Conservation (phyloP, 2,113 vertebrate species). For the Cyprinodon brontotheroides region DNA sequence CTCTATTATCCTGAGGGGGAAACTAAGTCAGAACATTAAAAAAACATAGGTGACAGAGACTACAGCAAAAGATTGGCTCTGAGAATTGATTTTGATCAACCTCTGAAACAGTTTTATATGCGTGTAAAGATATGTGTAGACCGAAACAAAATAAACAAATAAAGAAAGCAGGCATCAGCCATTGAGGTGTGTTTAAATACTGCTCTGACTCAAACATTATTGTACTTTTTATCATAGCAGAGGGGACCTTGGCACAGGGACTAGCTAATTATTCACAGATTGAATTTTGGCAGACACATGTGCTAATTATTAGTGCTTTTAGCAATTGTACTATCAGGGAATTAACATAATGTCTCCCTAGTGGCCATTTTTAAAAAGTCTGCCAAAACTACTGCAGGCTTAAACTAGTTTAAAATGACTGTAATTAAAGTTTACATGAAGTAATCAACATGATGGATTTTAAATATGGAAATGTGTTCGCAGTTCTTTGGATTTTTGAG, state of each 20-base stretch:
- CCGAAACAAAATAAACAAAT: not conserved
- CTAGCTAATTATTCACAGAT: constrained; percentile 42
- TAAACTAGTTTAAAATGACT: constrained; percentile 32
- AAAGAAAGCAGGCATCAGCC: not conserved
- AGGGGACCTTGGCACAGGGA: constrained; percentile 31
- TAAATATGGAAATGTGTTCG: constrained; percentile 10
- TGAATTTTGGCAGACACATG: constrained; percentile 30
- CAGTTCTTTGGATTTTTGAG: not conserved
- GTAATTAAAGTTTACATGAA: constrained; percentile 47
- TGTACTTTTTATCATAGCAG: not conserved
- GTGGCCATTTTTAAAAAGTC: constrained; percentile 53
- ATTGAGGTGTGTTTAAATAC: not conserved
- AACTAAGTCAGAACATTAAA: too few relatives aligned
- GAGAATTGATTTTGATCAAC: too few relatives aligned
- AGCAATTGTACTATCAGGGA: constrained; percentile 50
- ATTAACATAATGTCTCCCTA: constrained; percentile 60
- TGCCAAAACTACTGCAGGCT: constrained; percentile 44
- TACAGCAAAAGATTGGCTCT: too few relatives aligned
- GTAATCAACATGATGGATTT: constrained; percentile 35
- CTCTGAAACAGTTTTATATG: too few relatives aligned
- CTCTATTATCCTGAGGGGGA: too few relatives aligned
- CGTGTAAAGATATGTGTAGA: not conserved
- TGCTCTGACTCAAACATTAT: not conserved
- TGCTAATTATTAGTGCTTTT: constrained; percentile 57
- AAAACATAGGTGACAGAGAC: too few relatives aligned